Conservation (phyloP, 2,888 invertebrate genomes). For the Parthenolecanium corni region DNA sequence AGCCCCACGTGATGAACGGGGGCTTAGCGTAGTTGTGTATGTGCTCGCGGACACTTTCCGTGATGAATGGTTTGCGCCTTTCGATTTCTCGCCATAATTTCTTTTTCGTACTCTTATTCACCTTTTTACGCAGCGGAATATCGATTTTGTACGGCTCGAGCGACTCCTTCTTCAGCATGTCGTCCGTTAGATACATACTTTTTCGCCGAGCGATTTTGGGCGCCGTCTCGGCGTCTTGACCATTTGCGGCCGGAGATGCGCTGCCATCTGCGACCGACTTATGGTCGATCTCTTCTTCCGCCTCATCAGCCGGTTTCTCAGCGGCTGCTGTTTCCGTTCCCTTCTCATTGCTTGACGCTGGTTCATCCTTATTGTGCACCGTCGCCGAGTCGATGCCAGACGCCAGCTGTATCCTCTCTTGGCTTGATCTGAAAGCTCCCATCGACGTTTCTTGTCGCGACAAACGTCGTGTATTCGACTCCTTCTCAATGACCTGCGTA, state of each 20-base stretch:
- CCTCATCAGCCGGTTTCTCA: not conserved
- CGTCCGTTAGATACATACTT: not conserved
- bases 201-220: not conserved
- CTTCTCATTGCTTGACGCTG: too few relatives aligned
- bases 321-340: not conserved
- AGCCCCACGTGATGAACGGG: constrained; percentile 23
- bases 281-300: not conserved
- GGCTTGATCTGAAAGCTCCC: too few relatives aligned
- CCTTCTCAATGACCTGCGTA: too few relatives aligned
- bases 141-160: constrained; percentile 11
- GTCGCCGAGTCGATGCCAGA: too few relatives aligned
- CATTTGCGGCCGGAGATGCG: not conserved
- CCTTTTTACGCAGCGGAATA: constrained; percentile 11
- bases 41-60: constrained; percentile 5
- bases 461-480: too few relatives aligned
- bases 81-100: constrained; percentile 24
- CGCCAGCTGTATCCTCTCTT: too few relatives aligned
- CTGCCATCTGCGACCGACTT: not conserved
- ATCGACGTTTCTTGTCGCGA: too few relatives aligned
- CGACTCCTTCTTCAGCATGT: constrained; percentile 2
- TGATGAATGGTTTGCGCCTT: constrained; percentile 19
- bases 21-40: constrained; percentile 23
- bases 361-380: too few relatives aligned
- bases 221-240: not conserved
- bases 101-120: constrained; percentile 15